Percentiles rank a stretch among this genome's conserved stretches.
Conservation (phyloP, 2,113 vertebrate species). For the Anseranas semipalmata region DNA sequence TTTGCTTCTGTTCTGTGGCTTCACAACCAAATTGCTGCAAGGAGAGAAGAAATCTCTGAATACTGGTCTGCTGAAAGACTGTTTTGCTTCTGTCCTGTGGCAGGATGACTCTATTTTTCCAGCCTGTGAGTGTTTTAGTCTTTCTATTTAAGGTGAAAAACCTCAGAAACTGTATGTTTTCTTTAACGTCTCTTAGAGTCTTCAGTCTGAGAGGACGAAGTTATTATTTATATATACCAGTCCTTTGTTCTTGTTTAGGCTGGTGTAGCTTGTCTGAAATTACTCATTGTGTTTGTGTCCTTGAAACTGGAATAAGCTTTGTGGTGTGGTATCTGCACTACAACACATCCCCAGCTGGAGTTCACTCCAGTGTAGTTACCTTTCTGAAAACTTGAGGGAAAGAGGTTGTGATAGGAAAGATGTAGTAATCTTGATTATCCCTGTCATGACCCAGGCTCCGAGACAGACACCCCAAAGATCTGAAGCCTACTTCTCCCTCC, state of each 20-base stretch:
- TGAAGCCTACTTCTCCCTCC: background rate
- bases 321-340: accelerated
- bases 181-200: background rate
- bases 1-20: conserved; percentile 32
- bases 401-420: background rate
- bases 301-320: background rate
- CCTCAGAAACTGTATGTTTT: conserved; percentile 50
- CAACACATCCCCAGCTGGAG: background rate
- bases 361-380: accelerated
- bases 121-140: background rate
- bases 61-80: background rate
- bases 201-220: conserved; percentile 2
- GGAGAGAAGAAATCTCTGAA: background rate
- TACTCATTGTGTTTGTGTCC: background rate
- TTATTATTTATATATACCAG: conserved; percentile 31
- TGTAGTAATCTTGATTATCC: background rate
- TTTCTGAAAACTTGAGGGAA: background rate
- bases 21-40: background rate
- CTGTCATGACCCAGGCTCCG: background rate
- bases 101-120: conserved; percentile 33
- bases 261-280: conserved; percentile 32
- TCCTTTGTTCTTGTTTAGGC: conserved; percentile 49
- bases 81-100: conserved; percentile 34
- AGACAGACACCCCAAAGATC: background rate
- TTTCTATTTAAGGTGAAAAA: conserved; percentile 56